Percentiles rank a stretch among this genome's conserved stretches.
These are phyloP conservation scores for Hetaerina americana DNA, from an alignment of 1,140 invertebrate genomes.

Conservation along the genomic window DNA sequence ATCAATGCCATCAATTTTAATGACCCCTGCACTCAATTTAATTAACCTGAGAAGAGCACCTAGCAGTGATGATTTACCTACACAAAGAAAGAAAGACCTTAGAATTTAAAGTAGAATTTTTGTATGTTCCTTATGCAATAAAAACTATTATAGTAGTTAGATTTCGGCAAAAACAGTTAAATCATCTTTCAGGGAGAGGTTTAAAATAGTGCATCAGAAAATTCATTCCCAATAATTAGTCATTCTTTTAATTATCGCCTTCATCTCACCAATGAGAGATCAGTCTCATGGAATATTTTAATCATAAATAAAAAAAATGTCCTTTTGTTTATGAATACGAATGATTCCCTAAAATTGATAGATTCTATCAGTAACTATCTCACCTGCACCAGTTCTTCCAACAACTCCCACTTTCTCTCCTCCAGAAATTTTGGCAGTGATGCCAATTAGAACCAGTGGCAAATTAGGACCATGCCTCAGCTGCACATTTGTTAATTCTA, in stretches of 20 bases:
- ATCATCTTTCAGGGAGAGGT: too few relatives aligned
- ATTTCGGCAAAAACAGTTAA: too few relatives aligned
- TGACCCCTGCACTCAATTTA: constrained; percentile 35
- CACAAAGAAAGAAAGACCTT: background rate
- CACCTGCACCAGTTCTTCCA: constrained; percentile 57
- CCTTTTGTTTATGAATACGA: too few relatives aligned
- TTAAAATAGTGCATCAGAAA: too few relatives aligned
- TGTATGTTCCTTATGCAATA: too few relatives aligned
- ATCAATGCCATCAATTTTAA: constrained; percentile 26
- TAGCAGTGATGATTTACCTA: constrained; percentile 40
- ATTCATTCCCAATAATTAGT: too few relatives aligned
- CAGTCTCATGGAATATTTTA: too few relatives aligned
- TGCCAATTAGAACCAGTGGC: background rate
- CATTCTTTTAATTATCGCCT: too few relatives aligned
- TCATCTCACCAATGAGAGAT: too few relatives aligned
- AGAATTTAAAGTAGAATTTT: background rate
- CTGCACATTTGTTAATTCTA: background rate
- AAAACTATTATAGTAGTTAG: too few relatives aligned
- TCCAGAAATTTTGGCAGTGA: constrained; percentile 35
- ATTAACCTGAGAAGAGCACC: constrained; percentile 57
- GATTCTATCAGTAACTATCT: constrained; percentile 18
- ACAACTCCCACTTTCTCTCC: constrained; percentile 58
- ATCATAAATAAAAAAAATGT: too few relatives aligned
- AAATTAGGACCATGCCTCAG: background rate
- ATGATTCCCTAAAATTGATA: too few relatives aligned